phyloP scores from a whole-genome alignment of 2,113 vertebrate species.

The Suncus etruscus region DNA sequence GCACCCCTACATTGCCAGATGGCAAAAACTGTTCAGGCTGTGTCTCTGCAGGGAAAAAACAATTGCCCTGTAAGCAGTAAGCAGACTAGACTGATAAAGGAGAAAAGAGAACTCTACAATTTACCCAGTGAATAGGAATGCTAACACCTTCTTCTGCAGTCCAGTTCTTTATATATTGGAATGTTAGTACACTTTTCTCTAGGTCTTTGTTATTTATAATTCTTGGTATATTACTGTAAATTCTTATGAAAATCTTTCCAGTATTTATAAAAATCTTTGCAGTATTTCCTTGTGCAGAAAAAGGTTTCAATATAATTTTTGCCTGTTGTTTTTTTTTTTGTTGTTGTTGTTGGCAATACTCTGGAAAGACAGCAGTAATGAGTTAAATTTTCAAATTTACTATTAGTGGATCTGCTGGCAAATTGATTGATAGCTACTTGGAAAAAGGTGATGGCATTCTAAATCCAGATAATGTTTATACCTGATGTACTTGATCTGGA shows the following conservation, averaged over 20 bases:
- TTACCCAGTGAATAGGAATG: not conserved
- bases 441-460: not conserved
- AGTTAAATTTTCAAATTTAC: not conserved
- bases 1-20: not conserved
- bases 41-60: not conserved
- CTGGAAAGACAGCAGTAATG: not conserved
- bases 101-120: not conserved
- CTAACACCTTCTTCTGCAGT: not conserved
- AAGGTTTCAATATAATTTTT: not conserved
- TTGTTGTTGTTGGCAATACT: not conserved
- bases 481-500: not conserved
- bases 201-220: not conserved
- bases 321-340: not conserved
- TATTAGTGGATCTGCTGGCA: not conserved
- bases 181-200: not conserved
- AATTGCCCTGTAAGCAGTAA: not conserved
- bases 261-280: not conserved
- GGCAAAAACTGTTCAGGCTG: not conserved
- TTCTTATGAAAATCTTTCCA: not conserved
- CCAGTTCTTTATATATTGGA: not conserved
- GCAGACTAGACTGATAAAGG: not conserved
- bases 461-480: not conserved
- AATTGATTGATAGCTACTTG: not conserved
- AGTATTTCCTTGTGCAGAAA: conserved; percentile 2
- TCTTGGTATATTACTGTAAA: not conserved